These are phyloP conservation scores for Drosophila melanogaster DNA, from an alignment of 1,140 invertebrate genomes.

Conservation along the genomic window Release_6_plus_ISO1_MT NC_004354.4:8039001-8039500, in stretches of 20 bases:
- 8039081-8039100: constrained; percentile 9
- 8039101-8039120: constrained; percentile 11
- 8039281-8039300: constrained; percentile 1
- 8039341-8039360: constrained; percentile 36
- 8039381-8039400: constrained; percentile 4
- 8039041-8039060: constrained; percentile 23
- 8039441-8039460: constrained; percentile 17
- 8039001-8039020: constrained; percentile 20
- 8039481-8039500: neutral
- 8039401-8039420: constrained; percentile 2
- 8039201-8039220: no score
- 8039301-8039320: constrained; percentile 5
- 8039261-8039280: neutral
- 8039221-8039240: no score
- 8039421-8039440: constrained; percentile 15
- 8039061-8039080: constrained; percentile 30
- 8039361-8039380: constrained; percentile 27
- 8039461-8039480: constrained; percentile 3
- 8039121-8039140: constrained; percentile 35
- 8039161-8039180: neutral
- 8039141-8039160: neutral
- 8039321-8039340: constrained; percentile 8
- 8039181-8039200: no score
- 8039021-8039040: constrained; percentile 7
- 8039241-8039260: neutral